phyloP scores from a whole-genome alignment of 2,797 vertebrate species.

The Lutjanus argentimaculatus region DNA sequence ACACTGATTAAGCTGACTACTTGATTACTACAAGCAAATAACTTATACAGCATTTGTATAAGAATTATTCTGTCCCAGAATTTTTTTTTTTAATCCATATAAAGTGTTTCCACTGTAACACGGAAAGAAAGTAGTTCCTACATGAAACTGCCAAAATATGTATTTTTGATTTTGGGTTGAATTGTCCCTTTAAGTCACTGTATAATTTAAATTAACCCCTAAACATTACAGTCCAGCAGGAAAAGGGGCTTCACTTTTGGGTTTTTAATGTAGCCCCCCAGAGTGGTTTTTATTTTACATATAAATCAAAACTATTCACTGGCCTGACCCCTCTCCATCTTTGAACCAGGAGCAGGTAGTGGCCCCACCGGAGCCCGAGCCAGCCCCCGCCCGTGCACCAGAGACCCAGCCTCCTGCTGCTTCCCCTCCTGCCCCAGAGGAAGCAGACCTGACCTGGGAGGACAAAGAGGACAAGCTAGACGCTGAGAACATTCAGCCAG shows the following conservation, averaged over 20 bases:
- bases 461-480: conserved; percentile 94
- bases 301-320: not conserved
- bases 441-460: conserved; percentile 94
- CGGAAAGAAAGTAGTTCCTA: too few species aligned
- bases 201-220: not conserved
- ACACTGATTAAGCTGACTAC: too few species aligned
- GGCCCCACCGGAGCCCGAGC: conserved; percentile 86
- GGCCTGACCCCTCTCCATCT: not conserved
- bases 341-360: conserved; percentile 82
- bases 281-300: not conserved
- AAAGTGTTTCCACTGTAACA: too few species aligned
- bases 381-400: conserved; percentile 67
- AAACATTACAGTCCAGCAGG: not conserved
- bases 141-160: too few species aligned
- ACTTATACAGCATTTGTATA: too few species aligned
- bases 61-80: too few species aligned
- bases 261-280: not conserved
- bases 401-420: conserved; percentile 75
- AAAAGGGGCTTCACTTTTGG: not conserved
- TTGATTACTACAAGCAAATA: too few species aligned
- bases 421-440: conserved; percentile 85
- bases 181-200: too few species aligned
- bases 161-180: too few species aligned
- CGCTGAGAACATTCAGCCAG: conserved; percentile 92
- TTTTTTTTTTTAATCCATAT: too few species aligned